A percentile compares a stretch with the other conserved stretches of the same genome.
phyloP scores from a whole-genome alignment of 2,888 invertebrate species.

The Chironomus tentans region DNA sequence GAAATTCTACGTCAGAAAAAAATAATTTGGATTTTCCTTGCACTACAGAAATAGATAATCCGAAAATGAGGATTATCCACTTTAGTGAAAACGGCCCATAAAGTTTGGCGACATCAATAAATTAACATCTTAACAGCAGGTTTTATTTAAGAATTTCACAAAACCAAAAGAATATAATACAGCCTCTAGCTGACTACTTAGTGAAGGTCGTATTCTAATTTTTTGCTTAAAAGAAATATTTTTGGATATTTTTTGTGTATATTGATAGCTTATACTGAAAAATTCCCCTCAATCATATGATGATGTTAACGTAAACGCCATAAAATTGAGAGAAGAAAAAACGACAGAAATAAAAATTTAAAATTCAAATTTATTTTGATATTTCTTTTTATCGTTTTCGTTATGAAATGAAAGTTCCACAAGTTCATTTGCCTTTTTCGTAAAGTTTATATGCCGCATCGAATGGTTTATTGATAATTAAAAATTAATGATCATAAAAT shows the following conservation, averaged over 20 bases:
- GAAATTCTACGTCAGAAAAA: no score
- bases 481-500: no score
- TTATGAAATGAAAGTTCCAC: not conserved
- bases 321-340: not conserved
- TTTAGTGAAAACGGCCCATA: no score
- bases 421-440: constrained; percentile 15
- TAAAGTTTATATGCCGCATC: not conserved
- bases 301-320: constrained; percentile 4
- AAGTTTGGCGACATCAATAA: constrained; percentile 14
- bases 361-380: constrained; percentile 8
- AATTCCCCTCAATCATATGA: not conserved
- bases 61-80: no score
- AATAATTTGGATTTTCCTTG: no score
- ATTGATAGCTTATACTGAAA: not conserved
- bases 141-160: no score
- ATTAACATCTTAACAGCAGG: not conserved
- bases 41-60: no score
- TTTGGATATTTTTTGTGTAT: not conserved
- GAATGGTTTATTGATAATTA: no score
- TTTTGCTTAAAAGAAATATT: not conserved
- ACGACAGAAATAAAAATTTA: not conserved
- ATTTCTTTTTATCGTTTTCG: not conserved
- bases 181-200: no score
- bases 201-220: not conserved
- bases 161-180: no score